Evolutionary conservation across 2,797 vertebrate genomes (phyloP).

Genomic region (Pangasius djambal): DNA sequence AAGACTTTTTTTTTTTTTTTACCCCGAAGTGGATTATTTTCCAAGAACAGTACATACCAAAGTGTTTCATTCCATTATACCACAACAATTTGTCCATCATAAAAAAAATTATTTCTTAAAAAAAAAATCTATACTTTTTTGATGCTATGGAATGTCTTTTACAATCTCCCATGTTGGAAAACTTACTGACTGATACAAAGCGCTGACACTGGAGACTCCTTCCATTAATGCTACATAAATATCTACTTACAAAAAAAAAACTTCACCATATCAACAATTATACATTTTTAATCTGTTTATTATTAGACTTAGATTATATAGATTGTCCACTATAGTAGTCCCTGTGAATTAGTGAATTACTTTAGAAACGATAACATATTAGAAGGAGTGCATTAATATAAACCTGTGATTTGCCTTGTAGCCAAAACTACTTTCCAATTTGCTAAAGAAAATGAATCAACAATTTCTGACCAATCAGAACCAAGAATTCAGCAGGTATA

Average conservation of each 20-base stretch:
- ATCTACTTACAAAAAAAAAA: background rate
- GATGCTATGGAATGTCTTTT: background rate
- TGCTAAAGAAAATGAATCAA: background rate
- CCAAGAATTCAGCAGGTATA: background rate
- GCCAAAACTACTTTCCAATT: background rate
- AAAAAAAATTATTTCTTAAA: background rate
- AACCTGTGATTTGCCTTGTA: background rate
- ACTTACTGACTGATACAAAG: background rate
- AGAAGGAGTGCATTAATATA: background rate
- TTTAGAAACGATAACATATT: background rate
- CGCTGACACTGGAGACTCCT: background rate
- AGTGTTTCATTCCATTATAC: background rate
- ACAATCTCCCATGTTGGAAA: background rate
- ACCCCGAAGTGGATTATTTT: background rate
- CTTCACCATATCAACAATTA: background rate
- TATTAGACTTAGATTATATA: background rate
- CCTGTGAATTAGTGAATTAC: background rate
- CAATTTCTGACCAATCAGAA: background rate
- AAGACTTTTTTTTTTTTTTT: background rate
- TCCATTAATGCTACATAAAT: background rate
- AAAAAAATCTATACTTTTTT: background rate
- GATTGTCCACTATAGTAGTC: background rate
- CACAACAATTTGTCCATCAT: background rate
- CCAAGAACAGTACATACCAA: background rate
- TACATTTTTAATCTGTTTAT: background rate